Base-by-base conservation (phyloP, 2,797 vertebrate species). In the Enteromius argenteus region DNA sequence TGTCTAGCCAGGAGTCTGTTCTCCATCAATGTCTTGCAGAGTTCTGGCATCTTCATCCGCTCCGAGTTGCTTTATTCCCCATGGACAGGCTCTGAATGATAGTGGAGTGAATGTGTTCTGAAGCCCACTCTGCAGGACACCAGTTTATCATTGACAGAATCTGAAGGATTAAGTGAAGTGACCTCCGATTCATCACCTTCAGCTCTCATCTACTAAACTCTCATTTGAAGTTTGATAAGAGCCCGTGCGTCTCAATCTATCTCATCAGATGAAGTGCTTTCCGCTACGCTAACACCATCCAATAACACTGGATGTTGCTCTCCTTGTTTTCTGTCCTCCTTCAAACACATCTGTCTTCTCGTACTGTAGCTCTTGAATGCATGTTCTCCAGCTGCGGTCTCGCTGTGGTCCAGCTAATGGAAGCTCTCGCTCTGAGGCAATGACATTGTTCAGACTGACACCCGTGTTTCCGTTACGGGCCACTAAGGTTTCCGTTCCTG, bases 251-350 rank as follows among this genome's bases (percentile, higher is more conserved):
- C 90, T 91, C 83, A 82, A 85, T 91, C 79, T 71, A 74, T 83
- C 83, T 85, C 89, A 90, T 89, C 89, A 88, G 5, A 85, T 86
- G 32, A 89, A 91, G 89, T 78, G 88, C 84, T 87, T 85, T 80
- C 66, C 79, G 79, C 39, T 68, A 58, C 71, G 53, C 79, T 83
- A 85, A 90, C 83, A 76, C 80, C 46, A 78, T 87, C 64, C 86
- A 86, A 71, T 90, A 80, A 88, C 49, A 44, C 84, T 32, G 68
- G 49, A 74, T 82, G 35, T 19, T 81, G 35, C 37, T 69, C 9
- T 72, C 66, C 56, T 79, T 84, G 56, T 81, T 69, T 58, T 56
- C 32, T 19, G 0, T 23, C 49, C 56, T 32, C 19, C 13, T 78
- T 51, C 32, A 75, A 58, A 49, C 42, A 77, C 37, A 73, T 51